A percentile compares a stretch with the other conserved stretches of the same genome.
These are phyloP conservation scores for Lateolabrax maculatus DNA, from an alignment of 2,797 vertebrate genomes.

Conservation along the genomic window DNA sequence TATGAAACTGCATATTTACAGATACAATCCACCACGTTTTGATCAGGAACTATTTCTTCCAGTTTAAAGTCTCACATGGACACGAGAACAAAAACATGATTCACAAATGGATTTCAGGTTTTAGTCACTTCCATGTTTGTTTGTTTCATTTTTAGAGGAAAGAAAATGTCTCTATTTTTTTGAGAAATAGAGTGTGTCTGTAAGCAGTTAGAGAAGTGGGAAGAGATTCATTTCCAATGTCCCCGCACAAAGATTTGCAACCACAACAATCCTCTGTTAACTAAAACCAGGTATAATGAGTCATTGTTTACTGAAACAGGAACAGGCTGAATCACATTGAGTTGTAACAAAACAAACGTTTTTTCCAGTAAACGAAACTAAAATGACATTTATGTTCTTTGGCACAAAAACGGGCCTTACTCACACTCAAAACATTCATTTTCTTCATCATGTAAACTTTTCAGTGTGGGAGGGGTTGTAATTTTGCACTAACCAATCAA, in stretches of 20 bases:
- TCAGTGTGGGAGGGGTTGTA: neutral
- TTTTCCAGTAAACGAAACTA: constrained; percentile 20
- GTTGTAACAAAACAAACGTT: neutral
- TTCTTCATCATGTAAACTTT: too few relatives aligned
- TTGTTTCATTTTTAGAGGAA: neutral
- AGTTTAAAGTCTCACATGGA: neutral
- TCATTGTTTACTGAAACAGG: constrained; percentile 37
- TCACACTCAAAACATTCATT: neutral
- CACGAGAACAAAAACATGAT: neutral
- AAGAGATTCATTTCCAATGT: neutral
- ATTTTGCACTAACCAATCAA: neutral
- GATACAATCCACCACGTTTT: neutral
- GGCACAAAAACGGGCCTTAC: neutral
- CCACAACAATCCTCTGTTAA: constrained; percentile 25
- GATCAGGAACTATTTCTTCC: neutral
- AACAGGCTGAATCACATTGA: constrained; percentile 41
- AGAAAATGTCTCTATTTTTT: neutral
- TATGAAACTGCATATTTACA: neutral
- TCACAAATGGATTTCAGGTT: neutral
- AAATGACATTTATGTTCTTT: neutral
- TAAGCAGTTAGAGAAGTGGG: constrained; percentile 1
- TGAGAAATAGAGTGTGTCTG: neutral
- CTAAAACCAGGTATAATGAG: constrained; percentile 37
- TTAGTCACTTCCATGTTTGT: neutral
- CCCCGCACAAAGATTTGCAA: neutral